phyloP scores from a whole-genome alignment of 1,140 invertebrate species.

The Caenorhabditis remanei region DNA sequence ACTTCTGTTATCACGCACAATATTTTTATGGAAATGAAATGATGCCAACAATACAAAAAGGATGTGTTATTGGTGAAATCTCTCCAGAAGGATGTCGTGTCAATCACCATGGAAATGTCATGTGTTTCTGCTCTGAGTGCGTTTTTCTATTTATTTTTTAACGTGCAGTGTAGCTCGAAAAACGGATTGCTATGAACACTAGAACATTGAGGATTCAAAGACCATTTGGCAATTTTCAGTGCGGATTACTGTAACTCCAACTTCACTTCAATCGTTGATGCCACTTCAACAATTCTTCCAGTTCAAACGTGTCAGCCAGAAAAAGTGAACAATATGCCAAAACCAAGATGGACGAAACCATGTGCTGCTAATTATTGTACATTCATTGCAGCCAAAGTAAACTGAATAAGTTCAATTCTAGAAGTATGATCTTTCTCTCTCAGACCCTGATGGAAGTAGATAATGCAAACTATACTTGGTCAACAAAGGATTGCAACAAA shows the following conservation, averaged over 20 bases:
- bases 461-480: constrained; percentile 31
- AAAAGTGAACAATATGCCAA: constrained; percentile 24
- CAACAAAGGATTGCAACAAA: constrained; percentile 20
- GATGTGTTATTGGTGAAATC: constrained; percentile 35
- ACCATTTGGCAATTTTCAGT: neutral
- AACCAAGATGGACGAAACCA: constrained; percentile 37
- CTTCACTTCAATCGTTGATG: constrained; percentile 17
- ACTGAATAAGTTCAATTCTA: neutral
- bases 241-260: constrained; percentile 44
- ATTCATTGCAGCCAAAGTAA: constrained; percentile 24
- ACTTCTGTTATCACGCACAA: constrained; percentile 41
- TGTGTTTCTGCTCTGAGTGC: constrained; percentile 47
- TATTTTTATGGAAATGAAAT: constrained; percentile 42
- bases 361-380: constrained; percentile 40
- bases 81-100: constrained; percentile 32
- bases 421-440: neutral
- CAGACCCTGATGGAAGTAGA: constrained; percentile 21
- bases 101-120: constrained; percentile 40
- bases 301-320: constrained; percentile 47
- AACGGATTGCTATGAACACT: neutral
- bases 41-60: constrained; percentile 52
- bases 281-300: neutral
- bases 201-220: neutral
- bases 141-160: neutral
- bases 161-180: neutral